Base-by-base conservation (phyloP, 2,888 invertebrate genomes). In the Caenorhabditis afra region DNA sequence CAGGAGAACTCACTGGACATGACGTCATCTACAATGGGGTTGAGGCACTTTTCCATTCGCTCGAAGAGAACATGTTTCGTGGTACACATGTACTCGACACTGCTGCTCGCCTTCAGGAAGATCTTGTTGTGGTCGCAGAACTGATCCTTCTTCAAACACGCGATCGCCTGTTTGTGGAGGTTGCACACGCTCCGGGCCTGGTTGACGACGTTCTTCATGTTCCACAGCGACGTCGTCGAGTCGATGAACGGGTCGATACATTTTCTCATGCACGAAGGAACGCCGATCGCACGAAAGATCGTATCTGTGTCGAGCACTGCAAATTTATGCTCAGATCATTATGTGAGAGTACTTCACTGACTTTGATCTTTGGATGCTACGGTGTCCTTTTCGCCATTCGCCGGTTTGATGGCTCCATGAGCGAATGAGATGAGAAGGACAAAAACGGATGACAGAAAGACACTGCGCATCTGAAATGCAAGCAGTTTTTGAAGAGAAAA, bases 201-300 rank as follows among this genome's bases (percentile, higher is more conserved):
- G n/a, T 45, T 47, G 0, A 75, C 78, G 11, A 84, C 75, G 29
- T 78, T 50, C 18, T 50, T 58, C 84, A 82, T 82, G 22, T 64
- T 70, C 84, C 84, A 84, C 20, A 84, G 61, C 7, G 75, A 64
- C 3, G 79, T 61, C 39, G 80, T 73, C 14, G 76, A 59, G 18
- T 79, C 65, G 39, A 82, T 84, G 71, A 84, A 80, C 18, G 73
- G 77, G 29, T 84, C 81, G 29, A 84, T 80, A 64, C 84, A 84
- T 12, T 78, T 81, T 23, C 79, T 39, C 80, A 84, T 81, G 23
- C 84, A 84, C 16, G 45, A 45, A 23, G 80, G 80, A 20, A 81
- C 74, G 3, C 84, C 84, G 14, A 84, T 53, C 18, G 84, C 80
- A n/a, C 76, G 71, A 39, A 84, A 78, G 37, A 83, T 81, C 10